These are phyloP conservation scores for Tarsius wallacei DNA, from an alignment of 2,797 vertebrate species.

Conservation along the genomic window DNA sequence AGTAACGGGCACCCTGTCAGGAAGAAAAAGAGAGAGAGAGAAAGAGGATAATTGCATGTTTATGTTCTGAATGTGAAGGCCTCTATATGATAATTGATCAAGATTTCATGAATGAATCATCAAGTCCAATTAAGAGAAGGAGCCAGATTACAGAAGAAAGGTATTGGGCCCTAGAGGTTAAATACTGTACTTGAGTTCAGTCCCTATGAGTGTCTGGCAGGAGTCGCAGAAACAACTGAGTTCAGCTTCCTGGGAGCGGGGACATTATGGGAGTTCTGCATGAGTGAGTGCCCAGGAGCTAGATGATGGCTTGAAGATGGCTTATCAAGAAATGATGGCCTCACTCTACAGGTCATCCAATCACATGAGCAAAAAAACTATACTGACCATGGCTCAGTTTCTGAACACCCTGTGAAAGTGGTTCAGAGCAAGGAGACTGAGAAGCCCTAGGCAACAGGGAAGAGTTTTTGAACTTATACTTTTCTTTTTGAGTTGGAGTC, in stretches of 20 bases:
- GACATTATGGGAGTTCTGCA: too few species aligned
- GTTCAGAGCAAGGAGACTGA: not conserved
- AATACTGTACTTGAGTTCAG: not conserved
- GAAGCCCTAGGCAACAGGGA: not conserved
- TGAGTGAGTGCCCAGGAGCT: not conserved
- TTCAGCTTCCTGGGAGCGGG: not conserved
- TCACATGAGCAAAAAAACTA: not conserved
- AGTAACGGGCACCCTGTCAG: too few species aligned
- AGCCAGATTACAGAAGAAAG: not conserved
- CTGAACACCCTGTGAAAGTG: not conserved
- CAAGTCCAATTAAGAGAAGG: not conserved
- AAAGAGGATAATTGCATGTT: not conserved
- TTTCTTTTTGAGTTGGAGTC: too few species aligned
- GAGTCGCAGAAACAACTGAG: not conserved
- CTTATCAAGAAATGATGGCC: not conserved
- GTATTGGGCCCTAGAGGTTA: not conserved
- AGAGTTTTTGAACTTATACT: not conserved
- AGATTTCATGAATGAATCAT: not conserved
- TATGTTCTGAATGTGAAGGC: not conserved
- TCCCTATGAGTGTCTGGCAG: not conserved
- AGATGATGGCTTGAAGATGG: not conserved
- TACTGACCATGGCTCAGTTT: not conserved
- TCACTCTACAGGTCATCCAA: not conserved
- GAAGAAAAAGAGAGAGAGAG: too few species aligned
- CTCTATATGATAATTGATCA: not conserved